A percentile compares a stretch with the other conserved stretches of the same genome.
Evolutionary conservation across 2,888 invertebrate species (phyloP).

Genomic region (Acronicta psi): DNA sequence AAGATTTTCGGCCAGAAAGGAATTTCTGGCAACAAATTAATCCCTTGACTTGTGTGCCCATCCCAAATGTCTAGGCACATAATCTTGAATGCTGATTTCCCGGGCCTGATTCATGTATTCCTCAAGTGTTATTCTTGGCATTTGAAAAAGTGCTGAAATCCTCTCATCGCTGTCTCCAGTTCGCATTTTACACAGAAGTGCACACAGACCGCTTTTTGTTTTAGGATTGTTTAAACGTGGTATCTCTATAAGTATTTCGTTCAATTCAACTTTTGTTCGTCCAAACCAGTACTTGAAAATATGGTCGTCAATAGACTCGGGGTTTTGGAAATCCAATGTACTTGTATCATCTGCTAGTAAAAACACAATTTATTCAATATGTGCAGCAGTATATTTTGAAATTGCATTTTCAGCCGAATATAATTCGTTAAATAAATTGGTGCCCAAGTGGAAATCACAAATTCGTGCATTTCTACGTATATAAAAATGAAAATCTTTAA

Average conservation of each 20-base stretch:
- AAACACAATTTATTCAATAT: constrained; percentile 9
- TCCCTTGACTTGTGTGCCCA: background rate
- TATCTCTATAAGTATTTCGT: constrained; percentile 1
- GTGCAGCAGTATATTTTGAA: constrained; percentile 4
- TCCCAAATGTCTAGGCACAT: constrained; percentile 2
- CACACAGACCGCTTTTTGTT: background rate
- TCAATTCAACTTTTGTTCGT: background rate
- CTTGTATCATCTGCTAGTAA: constrained; percentile 6
- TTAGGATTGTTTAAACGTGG: background rate
- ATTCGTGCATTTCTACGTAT: constrained; percentile 10
- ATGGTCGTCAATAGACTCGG: constrained; percentile 8
- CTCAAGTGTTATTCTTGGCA: background rate
- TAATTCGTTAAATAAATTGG: constrained; percentile 1
- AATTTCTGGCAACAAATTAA: constrained; percentile 1
- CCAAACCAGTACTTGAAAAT: constrained; percentile 8
- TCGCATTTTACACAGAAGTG: constrained; percentile 2
- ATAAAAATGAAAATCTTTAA: constrained; percentile 7
- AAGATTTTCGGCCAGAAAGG: constrained; percentile 1
- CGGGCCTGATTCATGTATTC: constrained; percentile 1
- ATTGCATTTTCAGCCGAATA: constrained; percentile 9
- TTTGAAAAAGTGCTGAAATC: constrained; percentile 1
- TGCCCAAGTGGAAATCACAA: background rate
- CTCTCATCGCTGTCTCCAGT: constrained; percentile 2
- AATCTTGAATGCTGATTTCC: background rate
- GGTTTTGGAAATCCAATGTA: constrained; percentile 5